These are phyloP conservation scores for Thermophis baileyi DNA, from an alignment of 2,113 vertebrate species.

Conservation along the genomic window DNA sequence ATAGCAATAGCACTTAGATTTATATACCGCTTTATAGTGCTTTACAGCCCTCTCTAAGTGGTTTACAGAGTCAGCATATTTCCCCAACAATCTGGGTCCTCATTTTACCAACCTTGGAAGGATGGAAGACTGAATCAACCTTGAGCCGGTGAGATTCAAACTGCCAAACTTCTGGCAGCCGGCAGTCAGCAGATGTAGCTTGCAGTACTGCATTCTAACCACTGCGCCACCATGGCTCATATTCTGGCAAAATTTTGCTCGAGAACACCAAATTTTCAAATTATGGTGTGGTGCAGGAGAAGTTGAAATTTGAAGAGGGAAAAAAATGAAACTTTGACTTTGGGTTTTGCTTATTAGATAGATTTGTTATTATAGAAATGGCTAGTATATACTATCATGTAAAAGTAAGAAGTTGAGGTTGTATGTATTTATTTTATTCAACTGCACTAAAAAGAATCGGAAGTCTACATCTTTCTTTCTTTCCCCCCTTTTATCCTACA, in stretches of 20 bases:
- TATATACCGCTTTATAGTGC: too few relatives aligned
- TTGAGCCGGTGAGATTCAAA: too few relatives aligned
- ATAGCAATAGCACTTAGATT: not conserved
- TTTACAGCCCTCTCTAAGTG: too few relatives aligned
- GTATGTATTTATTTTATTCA: not conserved
- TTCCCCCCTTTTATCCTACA: not conserved
- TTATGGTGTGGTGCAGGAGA: not conserved
- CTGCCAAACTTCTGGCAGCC: too few relatives aligned
- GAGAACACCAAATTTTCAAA: not conserved
- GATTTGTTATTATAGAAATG: not conserved
- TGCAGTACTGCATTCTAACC: too few relatives aligned
- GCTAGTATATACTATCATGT: not conserved
- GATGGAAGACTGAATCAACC: too few relatives aligned
- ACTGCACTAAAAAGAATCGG: not conserved
- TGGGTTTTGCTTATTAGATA: not conserved
- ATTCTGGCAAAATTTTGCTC: not conserved
- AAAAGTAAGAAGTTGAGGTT: not conserved
- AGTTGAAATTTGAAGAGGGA: not conserved
- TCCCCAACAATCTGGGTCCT: too few relatives aligned
- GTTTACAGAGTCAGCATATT: too few relatives aligned
- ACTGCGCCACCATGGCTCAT: not conserved
- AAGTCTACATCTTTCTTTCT: not conserved
- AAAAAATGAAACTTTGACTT: not conserved
- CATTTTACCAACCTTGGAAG: too few relatives aligned
- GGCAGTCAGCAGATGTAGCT: too few relatives aligned